Evolutionary conservation across 2,888 invertebrate genomes (phyloP).

Genomic region (Drosophila setosimentum): DNA sequence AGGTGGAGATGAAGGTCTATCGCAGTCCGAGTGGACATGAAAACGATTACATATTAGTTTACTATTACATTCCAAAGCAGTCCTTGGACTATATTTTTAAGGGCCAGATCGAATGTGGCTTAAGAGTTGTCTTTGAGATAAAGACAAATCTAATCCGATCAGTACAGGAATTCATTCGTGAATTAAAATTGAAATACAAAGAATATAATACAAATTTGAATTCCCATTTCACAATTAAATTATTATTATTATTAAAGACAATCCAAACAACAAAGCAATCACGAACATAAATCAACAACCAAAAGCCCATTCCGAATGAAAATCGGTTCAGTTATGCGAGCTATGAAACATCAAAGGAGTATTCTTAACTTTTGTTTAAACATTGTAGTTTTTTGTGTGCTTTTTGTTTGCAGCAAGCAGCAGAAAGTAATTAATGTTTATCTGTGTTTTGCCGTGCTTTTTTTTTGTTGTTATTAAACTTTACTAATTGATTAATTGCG

Average conservation of each 20-base stretch:
- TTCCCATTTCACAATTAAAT: not conserved
- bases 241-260: not conserved
- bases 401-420: conserved; percentile 2
- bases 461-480: conserved; percentile 23
- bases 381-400: conserved; percentile 1
- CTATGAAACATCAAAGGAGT: conserved; percentile 2
- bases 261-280: not conserved
- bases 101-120: not conserved
- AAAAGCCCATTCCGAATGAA: not conserved
- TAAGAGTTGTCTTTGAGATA: not conserved
- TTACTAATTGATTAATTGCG: conserved; percentile 61
- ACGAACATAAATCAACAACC: not conserved
- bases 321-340: not conserved
- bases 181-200: not conserved
- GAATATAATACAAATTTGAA: not conserved
- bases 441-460: not conserved
- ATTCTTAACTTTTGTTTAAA: not conserved
- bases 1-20: not conserved
- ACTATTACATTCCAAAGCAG: not conserved
- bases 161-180: not conserved
- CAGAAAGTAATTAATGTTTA: conserved; percentile 3
- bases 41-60: not conserved
- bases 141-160: not conserved
- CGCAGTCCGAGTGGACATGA: not conserved
- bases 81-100: fast-evolving